Evolutionary conservation across 2,888 invertebrate genomes (phyloP).

Genomic region (Dryadula phaetusa): DNA sequence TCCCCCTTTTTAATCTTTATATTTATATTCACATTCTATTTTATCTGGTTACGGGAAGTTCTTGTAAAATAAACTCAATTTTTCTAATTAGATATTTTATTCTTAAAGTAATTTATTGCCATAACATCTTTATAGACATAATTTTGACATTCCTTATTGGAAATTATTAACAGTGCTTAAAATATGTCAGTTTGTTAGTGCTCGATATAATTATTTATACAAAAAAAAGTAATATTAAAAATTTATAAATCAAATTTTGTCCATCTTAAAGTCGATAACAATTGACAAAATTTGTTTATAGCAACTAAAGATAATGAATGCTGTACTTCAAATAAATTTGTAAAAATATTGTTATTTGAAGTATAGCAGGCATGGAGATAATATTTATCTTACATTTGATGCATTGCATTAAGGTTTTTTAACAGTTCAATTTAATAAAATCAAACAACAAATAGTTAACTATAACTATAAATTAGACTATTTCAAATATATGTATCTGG

Average conservation of each 20-base stretch:
- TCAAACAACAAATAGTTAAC: conserved; percentile 77
- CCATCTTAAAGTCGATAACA: conserved; percentile 44
- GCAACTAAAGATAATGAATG: conserved; percentile 57
- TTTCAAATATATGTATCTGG: conserved; percentile 60
- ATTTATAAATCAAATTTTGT: conserved; percentile 53
- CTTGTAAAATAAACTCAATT: conserved; percentile 49
- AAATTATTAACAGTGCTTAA: conserved; percentile 64
- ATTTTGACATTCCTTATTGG: conserved; percentile 69
- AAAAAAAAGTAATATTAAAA: conserved; percentile 56
- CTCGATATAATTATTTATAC: conserved; percentile 43
- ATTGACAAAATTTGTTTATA: conserved; percentile 60
- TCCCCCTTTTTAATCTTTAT: no score
- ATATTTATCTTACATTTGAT: conserved; percentile 82
- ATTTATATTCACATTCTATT: background rate
- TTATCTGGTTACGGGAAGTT: background rate
- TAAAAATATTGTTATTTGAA: conserved; percentile 54
- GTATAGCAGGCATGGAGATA: conserved; percentile 73
- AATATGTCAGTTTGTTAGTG: conserved; percentile 50
- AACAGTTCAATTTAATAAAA: conserved; percentile 82
- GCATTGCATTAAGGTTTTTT: conserved; percentile 80
- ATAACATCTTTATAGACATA: conserved; percentile 79
- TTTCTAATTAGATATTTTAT: conserved; percentile 50
- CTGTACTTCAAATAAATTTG: conserved; percentile 47
- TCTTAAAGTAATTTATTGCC: conserved; percentile 62
- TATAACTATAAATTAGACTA: conserved; percentile 69